phyloP scores from a whole-genome alignment of 2,888 invertebrate genomes.

The Choristoneura rosaceana region DNA sequence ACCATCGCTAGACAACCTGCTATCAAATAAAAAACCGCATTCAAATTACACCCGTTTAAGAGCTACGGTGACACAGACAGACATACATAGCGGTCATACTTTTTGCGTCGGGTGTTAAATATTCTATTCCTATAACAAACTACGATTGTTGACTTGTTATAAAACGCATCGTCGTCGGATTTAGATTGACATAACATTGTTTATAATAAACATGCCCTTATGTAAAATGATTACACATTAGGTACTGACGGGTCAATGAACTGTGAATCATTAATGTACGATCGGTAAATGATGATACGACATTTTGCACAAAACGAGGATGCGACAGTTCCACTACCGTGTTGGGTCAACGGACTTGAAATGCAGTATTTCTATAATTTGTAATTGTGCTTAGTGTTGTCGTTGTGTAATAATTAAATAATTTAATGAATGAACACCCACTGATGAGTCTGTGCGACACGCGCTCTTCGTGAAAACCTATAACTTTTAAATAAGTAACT shows the following conservation, averaged over 20 bases:
- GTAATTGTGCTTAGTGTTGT: neutral
- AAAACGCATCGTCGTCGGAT: neutral
- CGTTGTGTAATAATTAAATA: neutral
- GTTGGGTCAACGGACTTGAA: neutral
- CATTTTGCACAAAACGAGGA: neutral
- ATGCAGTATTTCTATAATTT: neutral
- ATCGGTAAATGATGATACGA: conserved; percentile 2
- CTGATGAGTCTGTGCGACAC: no score
- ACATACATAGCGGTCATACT: no score
- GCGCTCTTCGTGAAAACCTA: no score
- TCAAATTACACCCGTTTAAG: no score
- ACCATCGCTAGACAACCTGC: no score
- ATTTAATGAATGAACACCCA: no score
- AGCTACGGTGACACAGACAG: no score
- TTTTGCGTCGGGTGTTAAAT: no score
- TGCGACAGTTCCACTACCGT: neutral
- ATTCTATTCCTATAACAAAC: no score
- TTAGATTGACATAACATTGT: neutral
- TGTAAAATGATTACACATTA: conserved; percentile 5
- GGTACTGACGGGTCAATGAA: neutral
- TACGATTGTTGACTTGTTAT: no score
- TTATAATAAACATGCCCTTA: conserved; percentile 4
- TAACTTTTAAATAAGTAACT: no score
- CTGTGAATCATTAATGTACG: neutral
- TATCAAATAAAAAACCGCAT: no score